Conservation (phyloP, 2,888 invertebrate species). For the Dasypolia templi region DNA sequence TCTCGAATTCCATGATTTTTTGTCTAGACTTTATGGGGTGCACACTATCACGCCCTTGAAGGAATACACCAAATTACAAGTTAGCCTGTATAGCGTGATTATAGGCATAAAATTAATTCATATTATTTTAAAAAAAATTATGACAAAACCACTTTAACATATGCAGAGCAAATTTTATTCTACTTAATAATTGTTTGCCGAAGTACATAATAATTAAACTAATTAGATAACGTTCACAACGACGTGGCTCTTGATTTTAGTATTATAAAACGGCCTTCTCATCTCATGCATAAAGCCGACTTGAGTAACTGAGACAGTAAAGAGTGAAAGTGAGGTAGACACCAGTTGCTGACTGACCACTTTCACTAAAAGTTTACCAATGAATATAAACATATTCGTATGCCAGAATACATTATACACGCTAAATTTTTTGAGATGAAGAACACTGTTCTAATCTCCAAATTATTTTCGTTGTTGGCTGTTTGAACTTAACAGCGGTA, state of each 20-base stretch:
- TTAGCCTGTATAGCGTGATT: background rate
- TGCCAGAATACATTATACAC: slow-evolving; percentile 15
- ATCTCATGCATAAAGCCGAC: slow-evolving; percentile 44
- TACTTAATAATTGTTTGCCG: background rate
- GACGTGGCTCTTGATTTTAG: slow-evolving; percentile 16
- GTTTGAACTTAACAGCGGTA: background rate
- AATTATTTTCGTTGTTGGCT: background rate
- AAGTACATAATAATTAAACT: background rate
- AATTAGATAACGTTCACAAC: slow-evolving; percentile 6
- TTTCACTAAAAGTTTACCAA: slow-evolving; percentile 66
- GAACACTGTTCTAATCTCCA: background rate
- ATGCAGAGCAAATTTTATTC: background rate
- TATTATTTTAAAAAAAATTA: background rate
- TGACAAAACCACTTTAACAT: background rate
- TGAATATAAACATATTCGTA: slow-evolving; percentile 47
- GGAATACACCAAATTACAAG: too few relatives aligned
- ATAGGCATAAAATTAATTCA: background rate
- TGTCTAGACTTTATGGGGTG: too few relatives aligned
- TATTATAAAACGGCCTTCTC: slow-evolving; percentile 37
- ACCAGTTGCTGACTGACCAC: slow-evolving; percentile 62
- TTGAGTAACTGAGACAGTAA: slow-evolving; percentile 54
- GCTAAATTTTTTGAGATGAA: slow-evolving; percentile 19
- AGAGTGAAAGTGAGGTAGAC: slow-evolving; percentile 69
- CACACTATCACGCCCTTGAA: too few relatives aligned
- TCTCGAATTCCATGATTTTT: too few relatives aligned